Conservation (phyloP, 2,113 vertebrate species). For the Struthio camelus region DNA sequence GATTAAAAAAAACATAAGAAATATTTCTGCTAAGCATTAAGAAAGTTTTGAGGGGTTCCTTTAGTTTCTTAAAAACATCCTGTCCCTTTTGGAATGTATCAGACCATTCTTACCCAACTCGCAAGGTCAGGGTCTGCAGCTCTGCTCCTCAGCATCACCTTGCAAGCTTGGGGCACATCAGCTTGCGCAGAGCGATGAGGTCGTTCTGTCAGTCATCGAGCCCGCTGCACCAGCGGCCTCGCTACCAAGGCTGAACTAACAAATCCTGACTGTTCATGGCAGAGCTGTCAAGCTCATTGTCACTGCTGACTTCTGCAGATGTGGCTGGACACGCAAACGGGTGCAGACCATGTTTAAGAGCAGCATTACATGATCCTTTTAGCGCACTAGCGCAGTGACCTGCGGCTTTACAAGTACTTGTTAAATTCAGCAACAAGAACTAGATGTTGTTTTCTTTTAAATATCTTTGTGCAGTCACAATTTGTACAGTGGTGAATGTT, state of each 20-base stretch:
- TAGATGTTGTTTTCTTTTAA: background rate
- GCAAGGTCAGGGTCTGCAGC: conserved; percentile 7
- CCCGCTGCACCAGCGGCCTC: background rate
- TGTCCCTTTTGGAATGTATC: background rate
- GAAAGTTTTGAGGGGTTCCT: background rate
- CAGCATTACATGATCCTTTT: background rate
- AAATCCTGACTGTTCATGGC: background rate
- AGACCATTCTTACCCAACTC: background rate
- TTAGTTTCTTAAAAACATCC: background rate
- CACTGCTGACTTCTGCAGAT: background rate
- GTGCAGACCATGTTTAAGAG: background rate
- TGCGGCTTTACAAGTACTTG: background rate
- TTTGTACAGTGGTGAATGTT: background rate
- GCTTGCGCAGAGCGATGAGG: background rate
- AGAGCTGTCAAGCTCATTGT: background rate
- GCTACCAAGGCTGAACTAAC: conserved; percentile 44
- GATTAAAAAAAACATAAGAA: background rate
- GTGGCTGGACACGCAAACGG: background rate
- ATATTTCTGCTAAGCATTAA: background rate
- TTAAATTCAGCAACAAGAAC: background rate
- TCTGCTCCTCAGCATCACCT: background rate
- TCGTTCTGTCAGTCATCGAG: background rate
- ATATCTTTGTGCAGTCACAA: background rate
- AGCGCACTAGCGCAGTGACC: background rate
- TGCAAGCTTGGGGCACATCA: background rate